Evolutionary conservation across 2,797 vertebrate species (phyloP).

Genomic region (Manis pentadactyla): DNA sequence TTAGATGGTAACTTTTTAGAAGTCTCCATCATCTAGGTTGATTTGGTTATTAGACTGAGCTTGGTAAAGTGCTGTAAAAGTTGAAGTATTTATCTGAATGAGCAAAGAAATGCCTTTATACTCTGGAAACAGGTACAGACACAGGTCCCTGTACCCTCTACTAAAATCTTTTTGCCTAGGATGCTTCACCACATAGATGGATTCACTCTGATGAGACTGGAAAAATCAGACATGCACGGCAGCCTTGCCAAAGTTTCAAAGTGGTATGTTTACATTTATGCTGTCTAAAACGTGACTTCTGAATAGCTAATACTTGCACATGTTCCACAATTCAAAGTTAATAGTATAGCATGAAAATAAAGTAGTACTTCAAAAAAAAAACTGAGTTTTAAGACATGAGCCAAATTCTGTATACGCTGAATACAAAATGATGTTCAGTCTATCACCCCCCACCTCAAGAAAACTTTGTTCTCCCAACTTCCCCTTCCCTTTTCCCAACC

Average conservation of each 20-base stretch:
- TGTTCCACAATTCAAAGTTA: neutral
- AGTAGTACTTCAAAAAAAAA: neutral
- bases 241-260: neutral
- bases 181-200: neutral
- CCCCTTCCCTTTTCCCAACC: neutral
- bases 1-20: neutral
- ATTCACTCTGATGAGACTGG: neutral
- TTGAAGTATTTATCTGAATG: neutral
- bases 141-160: neutral
- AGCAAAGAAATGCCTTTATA: neutral
- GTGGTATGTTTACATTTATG: neutral
- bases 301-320: neutral
- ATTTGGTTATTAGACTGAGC: neutral
- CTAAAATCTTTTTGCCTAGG: neutral
- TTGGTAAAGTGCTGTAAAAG: neutral
- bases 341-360: neutral
- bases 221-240: neutral
- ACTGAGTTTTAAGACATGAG: neutral
- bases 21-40: neutral
- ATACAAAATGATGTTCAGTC: neutral
- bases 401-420: neutral
- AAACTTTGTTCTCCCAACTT: neutral
- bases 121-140: neutral
- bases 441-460: neutral
- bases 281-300: neutral